phyloP scores from a whole-genome alignment of 1,140 invertebrate genomes.

The Caenorhabditis brenneri region DNA sequence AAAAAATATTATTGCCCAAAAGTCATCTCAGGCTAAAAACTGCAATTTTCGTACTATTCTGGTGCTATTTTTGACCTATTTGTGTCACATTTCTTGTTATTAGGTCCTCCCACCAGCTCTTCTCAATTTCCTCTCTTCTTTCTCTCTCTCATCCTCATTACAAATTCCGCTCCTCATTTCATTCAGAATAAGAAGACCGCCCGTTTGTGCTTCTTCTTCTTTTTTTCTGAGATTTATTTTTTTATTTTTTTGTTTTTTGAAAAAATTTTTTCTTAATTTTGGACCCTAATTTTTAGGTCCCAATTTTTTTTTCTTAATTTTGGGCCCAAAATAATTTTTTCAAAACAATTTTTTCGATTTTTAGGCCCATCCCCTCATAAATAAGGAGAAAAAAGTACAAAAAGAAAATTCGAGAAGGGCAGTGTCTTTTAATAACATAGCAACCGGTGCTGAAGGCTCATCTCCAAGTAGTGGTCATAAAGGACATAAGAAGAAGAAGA shows the following conservation, averaged over 20 bases:
- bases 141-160: background rate
- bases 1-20: too few species aligned
- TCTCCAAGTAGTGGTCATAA: background rate
- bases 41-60: too few species aligned
- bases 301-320: background rate
- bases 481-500: too few species aligned
- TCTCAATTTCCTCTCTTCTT: conserved; percentile 24
- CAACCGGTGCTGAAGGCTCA: too few species aligned
- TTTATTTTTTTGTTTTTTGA: background rate
- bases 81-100: background rate
- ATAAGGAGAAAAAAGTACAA: too few species aligned
- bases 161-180: conserved; percentile 22
- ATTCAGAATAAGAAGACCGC: background rate
- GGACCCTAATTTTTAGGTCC: too few species aligned
- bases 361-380: too few species aligned
- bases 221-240: background rate
- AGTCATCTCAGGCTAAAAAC: too few species aligned
- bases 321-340: too few species aligned
- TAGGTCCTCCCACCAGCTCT: background rate
- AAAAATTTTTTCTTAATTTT: background rate
- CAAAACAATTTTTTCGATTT: too few species aligned
- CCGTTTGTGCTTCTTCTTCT: too few species aligned
- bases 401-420: background rate
- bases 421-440: conserved; percentile 19
- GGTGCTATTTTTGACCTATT: too few species aligned